Conservation (phyloP, 2,888 invertebrate genomes). For the Mellilla xanthometata region DNA sequence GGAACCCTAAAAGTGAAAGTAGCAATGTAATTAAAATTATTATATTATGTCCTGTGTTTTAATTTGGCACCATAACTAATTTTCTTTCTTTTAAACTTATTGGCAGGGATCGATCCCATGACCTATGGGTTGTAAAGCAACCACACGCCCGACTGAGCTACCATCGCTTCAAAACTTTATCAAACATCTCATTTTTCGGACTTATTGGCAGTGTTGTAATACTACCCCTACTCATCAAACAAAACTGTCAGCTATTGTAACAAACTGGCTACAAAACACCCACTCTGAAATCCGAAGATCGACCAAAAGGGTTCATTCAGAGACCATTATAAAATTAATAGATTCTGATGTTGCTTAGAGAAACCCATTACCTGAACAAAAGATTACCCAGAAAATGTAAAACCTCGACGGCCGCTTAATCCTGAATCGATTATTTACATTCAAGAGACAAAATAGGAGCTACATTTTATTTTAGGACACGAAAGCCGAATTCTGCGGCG, state of each 20-base stretch:
- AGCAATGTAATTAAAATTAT: no score
- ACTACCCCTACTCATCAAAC: conserved; percentile 38
- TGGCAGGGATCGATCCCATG: no score
- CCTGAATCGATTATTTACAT: conserved; percentile 10
- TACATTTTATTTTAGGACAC: background rate
- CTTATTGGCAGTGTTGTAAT: conserved; percentile 36
- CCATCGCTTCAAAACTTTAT: no score
- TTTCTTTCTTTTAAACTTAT: no score
- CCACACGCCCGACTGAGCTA: no score
- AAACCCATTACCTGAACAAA: conserved; percentile 28
- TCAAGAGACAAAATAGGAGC: no score
- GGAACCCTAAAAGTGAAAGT: no score
- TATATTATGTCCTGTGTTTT: no score
- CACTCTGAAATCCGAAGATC: conserved; percentile 19
- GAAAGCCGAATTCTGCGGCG: background rate
- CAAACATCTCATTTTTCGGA: no score
- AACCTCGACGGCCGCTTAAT: conserved; percentile 9
- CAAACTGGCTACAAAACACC: conserved; percentile 19
- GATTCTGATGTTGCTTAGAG: conserved; percentile 22
- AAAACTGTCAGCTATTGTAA: conserved; percentile 10
- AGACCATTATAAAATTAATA: conserved; percentile 28
- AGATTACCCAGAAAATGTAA: conserved; percentile 13
- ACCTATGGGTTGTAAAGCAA: no score
- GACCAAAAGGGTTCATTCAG: conserved; percentile 18
- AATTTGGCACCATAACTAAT: no score